Base-by-base conservation (phyloP, 2,113 vertebrate genomes). In the Urocolius indicus region DNA sequence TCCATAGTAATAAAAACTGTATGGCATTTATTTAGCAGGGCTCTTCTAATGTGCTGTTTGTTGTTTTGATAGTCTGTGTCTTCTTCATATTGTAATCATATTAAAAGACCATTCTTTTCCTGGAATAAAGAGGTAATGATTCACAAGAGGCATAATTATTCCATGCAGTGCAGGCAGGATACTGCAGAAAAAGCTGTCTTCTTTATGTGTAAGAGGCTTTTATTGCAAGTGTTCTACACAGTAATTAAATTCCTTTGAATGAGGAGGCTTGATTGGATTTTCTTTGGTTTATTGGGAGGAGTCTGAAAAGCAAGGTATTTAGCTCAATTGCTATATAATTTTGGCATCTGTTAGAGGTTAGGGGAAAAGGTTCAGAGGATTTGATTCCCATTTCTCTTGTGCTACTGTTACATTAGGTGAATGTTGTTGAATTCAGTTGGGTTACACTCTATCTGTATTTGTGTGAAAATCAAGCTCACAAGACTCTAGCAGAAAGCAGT, bases 161-260 rank as follows among this genome's bases (percentile, higher is more conserved):
- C 88, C 86, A 86, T 69, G 90, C 2, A 36, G 66, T 72, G 72
- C 85, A 92, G 46, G 34, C 75, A 77, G 88, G 73, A 74, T 76
- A 45, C 88, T 89, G 43, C 20, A 75, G 73, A 89, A 91, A 94
- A 58, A 87, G 57, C 52, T 81, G 54, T 96, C 93, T 91, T 80
- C 95, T 93, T 95, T 94, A 86, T 95, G 76, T 18, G 7, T 81
- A 95, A 90, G 79, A 93, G 91, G 90, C 92, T 96, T 96, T 96
- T 89, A 96, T 68, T 90, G 79, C 92, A 96, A 96, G 92, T 95
- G 93, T 92, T 96, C 95, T 96, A 95, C 95, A 94, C 88, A 84
- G 90, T 76, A 87, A 92, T 95, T 87, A 93, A 95, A 94, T 78
- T 90, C 94, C 82, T 94, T 90, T 89, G 90, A 72, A 89, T 22